A percentile compares a stretch with the other conserved stretches of the same genome.
phyloP scores from a whole-genome alignment of 2,797 vertebrate genomes.

The Parotocinclus haroldoi region DNA sequence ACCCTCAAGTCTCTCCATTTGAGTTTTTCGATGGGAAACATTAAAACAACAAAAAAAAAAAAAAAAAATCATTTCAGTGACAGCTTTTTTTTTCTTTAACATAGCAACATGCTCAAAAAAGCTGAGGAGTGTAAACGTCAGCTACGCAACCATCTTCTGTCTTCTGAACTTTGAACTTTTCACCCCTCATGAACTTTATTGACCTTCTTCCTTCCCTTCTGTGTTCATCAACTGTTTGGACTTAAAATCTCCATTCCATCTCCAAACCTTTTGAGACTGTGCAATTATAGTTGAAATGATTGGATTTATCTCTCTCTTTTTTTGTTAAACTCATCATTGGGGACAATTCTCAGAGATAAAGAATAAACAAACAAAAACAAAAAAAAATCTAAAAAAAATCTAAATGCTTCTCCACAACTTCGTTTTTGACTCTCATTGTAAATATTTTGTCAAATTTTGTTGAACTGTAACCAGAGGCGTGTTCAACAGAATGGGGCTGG shows the following conservation, averaged over 20 bases:
- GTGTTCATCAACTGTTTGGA: conserved; percentile 84
- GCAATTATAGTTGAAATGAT: conserved; percentile 82
- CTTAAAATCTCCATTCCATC: conserved; percentile 84
- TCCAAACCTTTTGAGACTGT: conserved; percentile 79
- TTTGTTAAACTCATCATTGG: conserved; percentile 74
- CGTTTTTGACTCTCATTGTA: conserved; percentile 81
- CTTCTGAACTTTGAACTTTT: conserved; percentile 80
- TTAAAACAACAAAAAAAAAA: conserved; percentile 56
- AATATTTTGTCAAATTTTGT: conserved; percentile 80
- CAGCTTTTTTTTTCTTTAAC: conserved; percentile 73
- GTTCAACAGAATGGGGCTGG: conserved; percentile 73
- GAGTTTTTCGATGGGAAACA: conserved; percentile 74
- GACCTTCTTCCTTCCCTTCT: conserved; percentile 79
- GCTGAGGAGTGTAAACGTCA: conserved; percentile 71
- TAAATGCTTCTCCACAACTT: conserved; percentile 78
- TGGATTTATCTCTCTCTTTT: conserved; percentile 59
- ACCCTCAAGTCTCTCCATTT: conserved; percentile 72
- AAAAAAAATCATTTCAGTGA: conserved; percentile 71
- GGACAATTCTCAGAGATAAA: conserved; percentile 73
- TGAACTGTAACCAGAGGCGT: conserved; percentile 76
- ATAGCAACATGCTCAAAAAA: conserved; percentile 72
- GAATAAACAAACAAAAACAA: conserved; percentile 56
- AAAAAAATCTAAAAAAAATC: conserved; percentile 62
- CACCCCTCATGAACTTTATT: conserved; percentile 83
- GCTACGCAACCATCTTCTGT: conserved; percentile 79